Conservation (phyloP, 1,140 invertebrate species). For the Listronotus bonariensis region DNA sequence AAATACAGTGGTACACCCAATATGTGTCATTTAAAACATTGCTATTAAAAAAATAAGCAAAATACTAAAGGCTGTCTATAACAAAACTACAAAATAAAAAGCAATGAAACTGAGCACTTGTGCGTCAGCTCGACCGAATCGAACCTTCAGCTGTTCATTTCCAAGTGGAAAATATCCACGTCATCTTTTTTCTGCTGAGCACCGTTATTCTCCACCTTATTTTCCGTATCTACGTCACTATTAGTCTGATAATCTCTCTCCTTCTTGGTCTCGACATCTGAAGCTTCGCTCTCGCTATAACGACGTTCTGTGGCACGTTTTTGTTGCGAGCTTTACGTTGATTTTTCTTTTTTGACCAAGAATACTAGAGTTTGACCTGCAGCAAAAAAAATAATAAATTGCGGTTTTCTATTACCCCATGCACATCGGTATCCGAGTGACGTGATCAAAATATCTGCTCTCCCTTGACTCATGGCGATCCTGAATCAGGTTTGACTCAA, state of each 20-base stretch:
- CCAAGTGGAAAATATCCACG: slow-evolving; percentile 49
- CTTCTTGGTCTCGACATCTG: slow-evolving; percentile 67
- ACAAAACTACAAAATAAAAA: not conserved
- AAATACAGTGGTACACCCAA: no score
- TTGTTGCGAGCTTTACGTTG: slow-evolving; percentile 79
- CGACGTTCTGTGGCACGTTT: slow-evolving; percentile 70
- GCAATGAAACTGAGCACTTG: not conserved
- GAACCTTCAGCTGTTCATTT: slow-evolving; percentile 35
- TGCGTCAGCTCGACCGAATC: not conserved
- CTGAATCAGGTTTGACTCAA: no score
- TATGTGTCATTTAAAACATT: no score
- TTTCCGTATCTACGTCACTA: slow-evolving; percentile 42
- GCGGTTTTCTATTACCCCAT: no score
- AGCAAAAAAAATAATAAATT: slow-evolving; percentile 51
- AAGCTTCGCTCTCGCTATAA: slow-evolving; percentile 78
- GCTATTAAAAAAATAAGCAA: no score
- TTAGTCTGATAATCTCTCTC: slow-evolving; percentile 49
- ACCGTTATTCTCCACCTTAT: slow-evolving; percentile 50
- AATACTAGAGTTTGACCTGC: slow-evolving; percentile 85
- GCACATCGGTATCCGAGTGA: no score
- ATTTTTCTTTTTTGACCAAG: slow-evolving; percentile 86
- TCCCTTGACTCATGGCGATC: no score
- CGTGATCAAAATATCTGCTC: no score
- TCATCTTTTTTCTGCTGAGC: slow-evolving; percentile 38
- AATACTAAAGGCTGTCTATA: no score